phyloP scores from a whole-genome alignment of 2,888 invertebrate species.

The Ephialtes manifestator region DNA sequence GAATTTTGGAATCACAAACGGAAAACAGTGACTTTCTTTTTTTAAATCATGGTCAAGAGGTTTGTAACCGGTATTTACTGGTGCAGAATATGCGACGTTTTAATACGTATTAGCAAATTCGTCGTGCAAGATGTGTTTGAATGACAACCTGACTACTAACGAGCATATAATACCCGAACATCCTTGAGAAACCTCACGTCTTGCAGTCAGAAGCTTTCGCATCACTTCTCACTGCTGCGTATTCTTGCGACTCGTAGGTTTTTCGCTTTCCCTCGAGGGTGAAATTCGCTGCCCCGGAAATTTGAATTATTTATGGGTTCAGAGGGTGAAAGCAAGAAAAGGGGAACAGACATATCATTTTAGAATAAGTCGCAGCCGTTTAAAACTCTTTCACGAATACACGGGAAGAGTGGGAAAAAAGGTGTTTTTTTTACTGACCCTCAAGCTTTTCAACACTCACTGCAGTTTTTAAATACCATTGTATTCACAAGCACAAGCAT shows the following conservation, averaged over 20 bases:
- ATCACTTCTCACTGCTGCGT: slow-evolving; percentile 66
- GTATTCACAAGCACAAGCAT: background rate
- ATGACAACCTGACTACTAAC: background rate
- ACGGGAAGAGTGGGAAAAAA: background rate
- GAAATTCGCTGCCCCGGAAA: slow-evolving; percentile 70
- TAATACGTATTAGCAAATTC: background rate
- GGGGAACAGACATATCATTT: slow-evolving; percentile 21
- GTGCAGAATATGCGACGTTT: background rate
- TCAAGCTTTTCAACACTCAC: slow-evolving; percentile 31
- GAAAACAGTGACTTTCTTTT: too few species aligned
- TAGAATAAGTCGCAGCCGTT: slow-evolving; percentile 23
- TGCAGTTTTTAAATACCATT: background rate
- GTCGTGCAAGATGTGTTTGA: background rate
- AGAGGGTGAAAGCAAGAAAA: slow-evolving; percentile 56
- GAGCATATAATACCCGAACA: background rate
- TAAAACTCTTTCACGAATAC: slow-evolving; percentile 38
- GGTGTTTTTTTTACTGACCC: slow-evolving; percentile 13
- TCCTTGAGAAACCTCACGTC: slow-evolving; percentile 69
- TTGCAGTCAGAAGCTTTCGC: slow-evolving; percentile 73
- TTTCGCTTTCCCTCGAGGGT: slow-evolving; percentile 18
- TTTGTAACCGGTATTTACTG: too few species aligned
- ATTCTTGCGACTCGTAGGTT: background rate
- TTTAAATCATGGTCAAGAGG: too few species aligned
- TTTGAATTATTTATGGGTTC: slow-evolving; percentile 79
- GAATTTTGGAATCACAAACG: too few species aligned